Evolutionary conservation across 2,888 invertebrate species (phyloP), one percentile per base, ranked within the genome.

Genomic region (Chrysolina americana): DNA sequence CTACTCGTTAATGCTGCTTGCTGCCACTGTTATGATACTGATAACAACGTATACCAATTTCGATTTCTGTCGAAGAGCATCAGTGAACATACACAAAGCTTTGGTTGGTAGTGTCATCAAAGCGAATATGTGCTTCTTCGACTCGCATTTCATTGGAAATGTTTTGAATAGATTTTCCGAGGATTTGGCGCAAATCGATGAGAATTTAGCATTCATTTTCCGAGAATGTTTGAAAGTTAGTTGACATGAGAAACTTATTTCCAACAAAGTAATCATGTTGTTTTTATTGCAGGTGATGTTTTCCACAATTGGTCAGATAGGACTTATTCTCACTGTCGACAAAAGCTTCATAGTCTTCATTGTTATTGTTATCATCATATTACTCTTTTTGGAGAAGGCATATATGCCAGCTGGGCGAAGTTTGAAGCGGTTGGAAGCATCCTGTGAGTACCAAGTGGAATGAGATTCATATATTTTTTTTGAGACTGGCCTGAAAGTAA

Each of bases 1-100:
- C 15, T 76, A 71, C 73, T 80, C 81, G 0, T 48, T 77, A 36
- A 76, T 78, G 69, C 71, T 82, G 23, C 13, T 72, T 4, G 53
- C 53, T 9, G 71, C 78, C 10, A 71, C 76, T 41, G 6, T 68
- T 44, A 56, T 81, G n/a, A 70, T 73, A 10, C 63, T 83, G 56
- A 63, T 76, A 19, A 72, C 77, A 70, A 70, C 76, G 3, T 81
- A 79, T 19, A 21, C 94, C 93, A 0, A 94, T 93, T 77, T 89
- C 94, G 72, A 94, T 96, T 89, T 94, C 94, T 2, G 96, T 95
- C 69, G 93, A 94, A 19, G 91, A 96, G 90, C 90, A 95, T 85
- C 85, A 0, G 77, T 83, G 0, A 85, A 83, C 53, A 63, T 85
- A 9, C 85, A 85, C 74, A 84, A 83, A 74, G 76, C 76, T n/a